A percentile compares a stretch with the other conserved stretches of the same genome.
phyloP scores from a whole-genome alignment of 2,113 vertebrate species.

The Stomatorhinus ivindoensis region DNA sequence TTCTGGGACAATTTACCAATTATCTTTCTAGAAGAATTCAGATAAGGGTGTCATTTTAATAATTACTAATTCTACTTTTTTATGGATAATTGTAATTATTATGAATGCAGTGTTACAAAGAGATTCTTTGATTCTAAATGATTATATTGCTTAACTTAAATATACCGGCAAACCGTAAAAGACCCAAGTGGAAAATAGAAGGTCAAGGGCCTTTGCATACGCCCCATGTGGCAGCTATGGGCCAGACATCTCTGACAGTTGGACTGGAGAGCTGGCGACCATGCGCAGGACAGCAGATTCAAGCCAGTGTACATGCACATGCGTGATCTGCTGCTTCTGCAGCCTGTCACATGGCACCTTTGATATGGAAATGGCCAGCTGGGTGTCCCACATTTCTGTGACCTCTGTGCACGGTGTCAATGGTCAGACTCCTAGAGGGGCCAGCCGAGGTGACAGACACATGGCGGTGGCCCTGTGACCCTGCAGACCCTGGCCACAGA shows the following conservation, averaged over 20 bases:
- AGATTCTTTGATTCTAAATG: neutral
- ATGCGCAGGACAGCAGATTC: neutral
- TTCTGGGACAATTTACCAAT: neutral
- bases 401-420: constrained; percentile 90
- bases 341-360: constrained; percentile 79
- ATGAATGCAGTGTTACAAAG: neutral
- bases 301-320: constrained; percentile 7
- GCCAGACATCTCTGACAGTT: neutral
- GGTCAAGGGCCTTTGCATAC: neutral
- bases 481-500: neutral
- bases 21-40: neutral
- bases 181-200: neutral
- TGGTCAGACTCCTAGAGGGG: constrained; percentile 64
- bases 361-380: constrained; percentile 98
- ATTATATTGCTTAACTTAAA: neutral
- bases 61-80: neutral
- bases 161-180: neutral
- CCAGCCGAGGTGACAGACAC: constrained; percentile 68
- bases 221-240: neutral
- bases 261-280: neutral
- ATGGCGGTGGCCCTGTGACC: constrained; percentile 22
- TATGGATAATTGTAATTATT: neutral
- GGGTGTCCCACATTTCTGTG: constrained; percentile 91
- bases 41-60: neutral
- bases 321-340: constrained; percentile 70